Conservation (phyloP, 1,140 invertebrate species). For the Pissodes strobi region DNA sequence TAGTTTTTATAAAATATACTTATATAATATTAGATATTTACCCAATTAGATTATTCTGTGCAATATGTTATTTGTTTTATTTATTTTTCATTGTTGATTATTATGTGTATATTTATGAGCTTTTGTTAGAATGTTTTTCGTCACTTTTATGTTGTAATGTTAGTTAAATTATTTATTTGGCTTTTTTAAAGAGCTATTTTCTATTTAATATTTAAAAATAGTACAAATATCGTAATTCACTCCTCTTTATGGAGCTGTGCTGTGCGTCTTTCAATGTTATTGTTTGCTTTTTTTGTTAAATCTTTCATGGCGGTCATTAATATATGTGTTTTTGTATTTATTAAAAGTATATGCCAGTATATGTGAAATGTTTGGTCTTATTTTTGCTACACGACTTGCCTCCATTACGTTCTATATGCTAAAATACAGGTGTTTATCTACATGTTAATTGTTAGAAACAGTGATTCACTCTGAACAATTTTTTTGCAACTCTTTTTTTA, state of each 20-base stretch:
- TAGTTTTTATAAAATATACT: constrained; percentile 36
- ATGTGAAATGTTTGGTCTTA: too few species aligned
- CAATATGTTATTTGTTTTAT: constrained; percentile 21
- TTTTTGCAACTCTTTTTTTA: too few species aligned
- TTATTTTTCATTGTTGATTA: constrained; percentile 12
- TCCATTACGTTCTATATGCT: too few species aligned
- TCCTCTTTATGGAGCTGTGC: constrained; percentile 12
- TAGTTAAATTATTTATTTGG: too few species aligned
- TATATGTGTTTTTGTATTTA: constrained; percentile 31
- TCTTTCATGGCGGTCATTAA: constrained; percentile 8
- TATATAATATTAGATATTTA: constrained; percentile 20
- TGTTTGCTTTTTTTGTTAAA: constrained; percentile 17
- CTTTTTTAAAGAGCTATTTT: constrained; percentile 2
- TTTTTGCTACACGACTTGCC: too few species aligned
- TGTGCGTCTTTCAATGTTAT: constrained; percentile 32
- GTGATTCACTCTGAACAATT: too few species aligned
- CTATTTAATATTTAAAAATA: constrained; percentile 11
- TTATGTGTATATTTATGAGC: not conserved
- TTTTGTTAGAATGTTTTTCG: too few species aligned
- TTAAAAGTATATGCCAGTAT: constrained; percentile 24
- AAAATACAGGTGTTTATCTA: too few species aligned
- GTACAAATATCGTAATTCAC: constrained; percentile 12
- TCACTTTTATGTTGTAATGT: too few species aligned
- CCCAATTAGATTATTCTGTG: constrained; percentile 21
- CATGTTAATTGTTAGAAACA: too few species aligned